Evolutionary conservation across 2,797 vertebrate genomes (phyloP).

Genomic region (Chelon auratus): DNA sequence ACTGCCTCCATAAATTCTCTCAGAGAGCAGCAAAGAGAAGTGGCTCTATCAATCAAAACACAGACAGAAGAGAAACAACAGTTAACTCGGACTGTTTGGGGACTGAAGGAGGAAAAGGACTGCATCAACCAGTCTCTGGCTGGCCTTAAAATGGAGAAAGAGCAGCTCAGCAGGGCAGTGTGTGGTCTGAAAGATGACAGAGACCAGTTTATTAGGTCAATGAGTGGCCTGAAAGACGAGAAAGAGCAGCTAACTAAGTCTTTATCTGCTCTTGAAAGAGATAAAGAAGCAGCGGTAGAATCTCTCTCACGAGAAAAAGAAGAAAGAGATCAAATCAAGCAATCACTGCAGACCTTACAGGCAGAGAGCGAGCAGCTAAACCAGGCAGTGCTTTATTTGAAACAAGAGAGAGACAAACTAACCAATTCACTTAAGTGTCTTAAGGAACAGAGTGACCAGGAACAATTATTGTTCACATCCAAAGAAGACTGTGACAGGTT

Average conservation of each 20-base stretch:
- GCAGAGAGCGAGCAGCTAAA: constrained; percentile 62
- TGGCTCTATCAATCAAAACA: constrained; percentile 62
- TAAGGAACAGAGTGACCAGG: constrained; percentile 45
- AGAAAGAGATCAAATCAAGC: constrained; percentile 55
- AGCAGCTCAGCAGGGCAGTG: constrained; percentile 62
- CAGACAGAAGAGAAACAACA: constrained; percentile 82
- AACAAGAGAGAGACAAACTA: constrained; percentile 62
- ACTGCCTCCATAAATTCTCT: constrained; percentile 52
- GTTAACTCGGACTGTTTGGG: constrained; percentile 79
- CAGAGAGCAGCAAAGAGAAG: constrained; percentile 73
- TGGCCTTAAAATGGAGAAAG: constrained; percentile 68
- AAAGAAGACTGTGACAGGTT: constrained; percentile 48
- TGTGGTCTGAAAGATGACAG: constrained; percentile 65
- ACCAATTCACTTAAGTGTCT: constrained; percentile 39
- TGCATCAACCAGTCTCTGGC: constrained; percentile 48
- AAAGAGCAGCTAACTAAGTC: constrained; percentile 57
- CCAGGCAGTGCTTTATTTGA: constrained; percentile 53
- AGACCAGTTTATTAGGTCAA: constrained; percentile 56
- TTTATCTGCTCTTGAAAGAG: constrained; percentile 56
- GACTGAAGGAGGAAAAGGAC: constrained; percentile 78
- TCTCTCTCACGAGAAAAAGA: constrained; percentile 53
- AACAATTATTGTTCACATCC: constrained; percentile 30
- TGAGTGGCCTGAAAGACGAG: constrained; percentile 57
- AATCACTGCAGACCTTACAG: constrained; percentile 56
- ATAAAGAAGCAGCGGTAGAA: constrained; percentile 57